Conservation (phyloP, 1,140 invertebrate genomes). For the Diachasmimorpha longicaudata region DNA sequence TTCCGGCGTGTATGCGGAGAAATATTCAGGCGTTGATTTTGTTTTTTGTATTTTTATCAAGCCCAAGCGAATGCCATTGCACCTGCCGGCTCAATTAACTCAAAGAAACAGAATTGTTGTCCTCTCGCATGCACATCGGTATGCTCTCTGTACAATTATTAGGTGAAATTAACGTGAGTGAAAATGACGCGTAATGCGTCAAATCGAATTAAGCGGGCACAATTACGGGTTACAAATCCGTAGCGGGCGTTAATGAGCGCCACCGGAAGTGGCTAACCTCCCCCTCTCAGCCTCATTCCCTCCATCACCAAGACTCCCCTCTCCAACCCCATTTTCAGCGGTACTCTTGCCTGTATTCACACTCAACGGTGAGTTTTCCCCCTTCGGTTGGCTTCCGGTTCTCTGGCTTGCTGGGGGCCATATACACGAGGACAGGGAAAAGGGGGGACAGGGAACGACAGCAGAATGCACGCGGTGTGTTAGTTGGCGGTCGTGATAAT, state of each 20-base stretch:
- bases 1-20: background rate
- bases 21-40: background rate
- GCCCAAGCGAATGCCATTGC: background rate
- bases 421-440: too few species aligned
- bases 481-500: conserved; percentile 52
- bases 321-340: conserved; percentile 30
- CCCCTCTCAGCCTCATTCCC: background rate
- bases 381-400: conserved; percentile 50
- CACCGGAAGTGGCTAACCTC: conserved; percentile 49
- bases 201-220: conserved; percentile 58
- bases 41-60: background rate
- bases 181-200: conserved; percentile 48
- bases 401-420: conserved; percentile 53
- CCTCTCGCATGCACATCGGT: background rate
- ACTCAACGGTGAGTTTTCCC: background rate
- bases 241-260: conserved; percentile 59
- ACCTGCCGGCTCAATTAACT: background rate
- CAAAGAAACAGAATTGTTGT: background rate
- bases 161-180: conserved; percentile 10
- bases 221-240: conserved; percentile 60
- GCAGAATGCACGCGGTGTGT: conserved; percentile 45
- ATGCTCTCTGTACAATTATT: background rate
- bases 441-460: conserved; percentile 44
- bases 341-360: too few species aligned
- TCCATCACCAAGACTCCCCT: background rate